Evolutionary conservation across 2,888 invertebrate species (phyloP).

Genomic region (Platycheirus rosarum): DNA sequence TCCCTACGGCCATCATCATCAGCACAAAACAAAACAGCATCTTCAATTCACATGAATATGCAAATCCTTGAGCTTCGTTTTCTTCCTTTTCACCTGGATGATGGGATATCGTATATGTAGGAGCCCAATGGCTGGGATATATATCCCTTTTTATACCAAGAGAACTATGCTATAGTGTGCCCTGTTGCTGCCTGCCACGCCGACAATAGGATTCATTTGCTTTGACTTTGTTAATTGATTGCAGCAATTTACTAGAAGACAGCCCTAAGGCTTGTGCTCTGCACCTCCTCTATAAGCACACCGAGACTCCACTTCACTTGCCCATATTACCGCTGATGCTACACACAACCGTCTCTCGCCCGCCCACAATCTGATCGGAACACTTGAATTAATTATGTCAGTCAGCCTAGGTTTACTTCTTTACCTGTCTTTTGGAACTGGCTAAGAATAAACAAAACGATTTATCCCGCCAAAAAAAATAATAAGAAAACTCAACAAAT

Average conservation of each 20-base stretch:
- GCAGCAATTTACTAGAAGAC: constrained; percentile 72
- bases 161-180: background rate
- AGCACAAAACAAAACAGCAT: constrained; percentile 44
- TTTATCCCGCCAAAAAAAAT: constrained; percentile 29
- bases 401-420: constrained; percentile 43
- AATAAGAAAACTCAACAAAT: constrained; percentile 32
- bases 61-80: constrained; percentile 57
- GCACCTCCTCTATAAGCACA: constrained; percentile 52
- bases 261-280: constrained; percentile 70
- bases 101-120: constrained; percentile 2
- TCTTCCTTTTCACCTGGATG: constrained; percentile 20
- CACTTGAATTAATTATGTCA: constrained; percentile 73
- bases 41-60: constrained; percentile 67
- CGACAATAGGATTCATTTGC: constrained; percentile 72
- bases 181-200: constrained; percentile 37
- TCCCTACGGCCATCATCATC: constrained; percentile 56
- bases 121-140: background rate
- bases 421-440: background rate
- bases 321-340: background rate
- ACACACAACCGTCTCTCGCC: background rate
- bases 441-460: constrained; percentile 37
- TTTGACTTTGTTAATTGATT: constrained; percentile 72
- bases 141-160: background rate
- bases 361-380: constrained; percentile 52
- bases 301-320: constrained; percentile 5